Evolutionary conservation across 2,113 vertebrate species (phyloP), one percentile per base, ranked within the genome.

Genomic region (Formicarius rufipectus): DNA sequence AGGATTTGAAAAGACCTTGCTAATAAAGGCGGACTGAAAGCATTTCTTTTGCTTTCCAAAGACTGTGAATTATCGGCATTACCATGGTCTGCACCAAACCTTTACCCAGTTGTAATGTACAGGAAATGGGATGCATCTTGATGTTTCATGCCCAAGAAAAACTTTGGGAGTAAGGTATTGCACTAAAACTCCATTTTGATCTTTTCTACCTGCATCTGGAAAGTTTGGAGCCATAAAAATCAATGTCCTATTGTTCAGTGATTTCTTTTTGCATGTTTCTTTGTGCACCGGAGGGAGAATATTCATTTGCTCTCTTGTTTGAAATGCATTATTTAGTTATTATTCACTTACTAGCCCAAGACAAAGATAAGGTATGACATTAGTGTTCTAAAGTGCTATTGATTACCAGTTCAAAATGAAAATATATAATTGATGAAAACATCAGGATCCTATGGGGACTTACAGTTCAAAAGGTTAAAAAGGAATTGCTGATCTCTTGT

Each of bases 391-490:
- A 97, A 96, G 80, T 66, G 64, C 24, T 97, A 98, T 95, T 44
- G 95, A 97, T 96, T 95, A 93, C 83, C 31, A 82, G 92, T 95
- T 91, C 69, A 93, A 97, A 97, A 97, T 89, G 90, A 97, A 97
- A 97, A 97, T 97, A 95, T 93, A 76, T 94, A 97, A 97, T 95
- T 97, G 96, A 97, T 95, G 80, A 97, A 97, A 97, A 93, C 84
- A 79, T 91, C 62, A 78, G 84, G 72, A 80, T 94, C 80, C 87
- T 96, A 25, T 14, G 25, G 89, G 55, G 71, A 93, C 68, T 93
- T 91, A 75, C 59, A 90, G 95, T 81, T 86, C 81, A 12, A 96
- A 95, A 72, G 91, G 78, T 95, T 74, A 89, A 94, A 95, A 95
- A 91, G 84, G 64, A 95, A 94, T 87, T 58, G 49, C 78, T 95